phyloP scores from a whole-genome alignment of 2,888 invertebrate genomes.

The Polymixis lichenea region DNA sequence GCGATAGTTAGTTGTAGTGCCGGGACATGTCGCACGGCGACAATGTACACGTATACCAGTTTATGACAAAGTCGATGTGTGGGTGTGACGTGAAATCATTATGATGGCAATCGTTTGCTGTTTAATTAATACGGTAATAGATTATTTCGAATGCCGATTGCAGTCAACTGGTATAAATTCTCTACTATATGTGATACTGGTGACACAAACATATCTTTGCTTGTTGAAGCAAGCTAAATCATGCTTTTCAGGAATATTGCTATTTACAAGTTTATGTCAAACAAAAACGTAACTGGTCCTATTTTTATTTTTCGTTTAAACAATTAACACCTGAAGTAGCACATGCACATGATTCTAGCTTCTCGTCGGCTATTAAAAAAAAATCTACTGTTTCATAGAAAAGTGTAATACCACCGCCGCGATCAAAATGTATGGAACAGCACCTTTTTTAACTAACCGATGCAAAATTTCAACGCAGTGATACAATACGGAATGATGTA shows the following conservation, averaged over 20 bases:
- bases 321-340: no score
- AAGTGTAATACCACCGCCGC: no score
- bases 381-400: no score
- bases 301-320: no score
- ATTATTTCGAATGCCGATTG: constrained; percentile 11
- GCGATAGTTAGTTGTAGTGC: constrained; percentile 70
- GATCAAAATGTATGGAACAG: no score
- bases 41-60: constrained; percentile 30
- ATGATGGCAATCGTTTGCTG: constrained; percentile 1
- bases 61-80: constrained; percentile 48
- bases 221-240: neutral
- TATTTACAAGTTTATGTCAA: no score
- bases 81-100: constrained; percentile 29
- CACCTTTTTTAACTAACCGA: no score
- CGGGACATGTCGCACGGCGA: constrained; percentile 6
- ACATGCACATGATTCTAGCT: no score
- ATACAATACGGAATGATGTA: no score
- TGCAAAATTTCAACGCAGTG: no score
- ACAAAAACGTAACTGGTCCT: no score
- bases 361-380: no score
- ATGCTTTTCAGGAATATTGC: neutral
- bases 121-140: neutral
- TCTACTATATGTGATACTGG: neutral
- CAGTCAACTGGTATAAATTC: neutral
- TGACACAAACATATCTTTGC: neutral